Conservation (phyloP, 2,888 invertebrate species). For the Brenthis ino region DNA sequence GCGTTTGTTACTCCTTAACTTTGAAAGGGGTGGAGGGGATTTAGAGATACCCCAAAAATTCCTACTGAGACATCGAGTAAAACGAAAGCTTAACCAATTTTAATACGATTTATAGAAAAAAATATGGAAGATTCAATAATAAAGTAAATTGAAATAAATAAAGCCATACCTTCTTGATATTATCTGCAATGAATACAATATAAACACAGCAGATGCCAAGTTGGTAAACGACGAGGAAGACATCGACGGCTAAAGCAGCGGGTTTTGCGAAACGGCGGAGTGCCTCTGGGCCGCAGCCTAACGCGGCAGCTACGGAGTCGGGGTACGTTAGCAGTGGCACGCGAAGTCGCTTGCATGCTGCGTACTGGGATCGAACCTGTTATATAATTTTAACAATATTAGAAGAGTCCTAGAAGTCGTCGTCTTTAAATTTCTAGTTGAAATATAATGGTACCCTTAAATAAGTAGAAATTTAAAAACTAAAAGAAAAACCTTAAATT, state of each 20-base stretch:
- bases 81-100: too few relatives aligned
- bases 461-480: too few relatives aligned
- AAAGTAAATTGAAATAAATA: neutral
- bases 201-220: conserved; percentile 98
- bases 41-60: too few relatives aligned
- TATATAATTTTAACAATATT: neutral
- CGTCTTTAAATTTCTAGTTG: too few relatives aligned
- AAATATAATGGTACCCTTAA: too few relatives aligned
- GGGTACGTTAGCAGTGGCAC: conserved; percentile 92
- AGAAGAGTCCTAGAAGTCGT: too few relatives aligned
- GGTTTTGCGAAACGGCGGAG: conserved; percentile 84
- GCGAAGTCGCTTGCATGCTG: conserved; percentile 81
- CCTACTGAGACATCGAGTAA: too few relatives aligned
- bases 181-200: conserved; percentile 94
- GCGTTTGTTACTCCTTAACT: too few relatives aligned
- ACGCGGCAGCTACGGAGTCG: conserved; percentile 89
- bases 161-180: conserved; percentile 85
- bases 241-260: conserved; percentile 84
- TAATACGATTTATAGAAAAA: too few relatives aligned
- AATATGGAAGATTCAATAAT: too few relatives aligned
- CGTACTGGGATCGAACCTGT: conserved; percentile 80
- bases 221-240: conserved; percentile 91
- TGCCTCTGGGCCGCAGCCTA: conserved; percentile 87
- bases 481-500: too few relatives aligned
- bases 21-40: too few relatives aligned